Base-by-base conservation (phyloP, 1,140 invertebrate genomes). In the Vanessa atalanta region DNA sequence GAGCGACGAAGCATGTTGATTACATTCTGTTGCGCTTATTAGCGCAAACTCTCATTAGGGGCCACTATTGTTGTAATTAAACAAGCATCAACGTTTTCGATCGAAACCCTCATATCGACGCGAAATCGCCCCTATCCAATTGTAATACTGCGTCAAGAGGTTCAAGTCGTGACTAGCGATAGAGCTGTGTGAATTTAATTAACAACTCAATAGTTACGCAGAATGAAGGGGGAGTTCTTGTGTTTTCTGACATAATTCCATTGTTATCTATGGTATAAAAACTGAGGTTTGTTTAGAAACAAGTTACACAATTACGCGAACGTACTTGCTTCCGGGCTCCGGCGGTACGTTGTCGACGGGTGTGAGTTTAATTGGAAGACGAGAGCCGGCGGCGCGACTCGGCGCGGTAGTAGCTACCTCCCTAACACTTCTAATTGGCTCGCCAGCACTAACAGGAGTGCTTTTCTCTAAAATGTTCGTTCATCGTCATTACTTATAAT, bases 11-110 rank as follows among this genome's bases (percentile, higher is more conserved):
- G 91, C 87, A 93, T 86, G 90, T 93, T 91, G 88, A 91, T 90
- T 91, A 90, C 89, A 92, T 91, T 92, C 85, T 91, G 89, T 88
- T 89, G 88, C 85, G 87, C 89, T 93, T 93, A 91, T 91, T 91
- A 93, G 88, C 88, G 88, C 88, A 90, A 90, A 91, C 87, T 91
- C 90, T 90, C 89, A 90, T 90, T 91, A 91, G 86, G 83, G 89
- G 82, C 88, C 84, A 91, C 89, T 91, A 93, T 93, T 93, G 91
- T 93, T 93, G 86, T 91, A 91, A 93, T 93, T 93, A 90, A 91
- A 91, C 88, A 85, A 86, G 85, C 84, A 84, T 87, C 84, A 83
- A 81, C 84, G 81, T 83, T 84, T 83, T 78, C 75, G 82, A 80
- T 85, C 77, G 79, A 68, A 65, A 55, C 73, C 70, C 51, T 73